Evolutionary conservation across 2,888 invertebrate genomes (phyloP).

Genomic region (Helicoverpa assulta): DNA sequence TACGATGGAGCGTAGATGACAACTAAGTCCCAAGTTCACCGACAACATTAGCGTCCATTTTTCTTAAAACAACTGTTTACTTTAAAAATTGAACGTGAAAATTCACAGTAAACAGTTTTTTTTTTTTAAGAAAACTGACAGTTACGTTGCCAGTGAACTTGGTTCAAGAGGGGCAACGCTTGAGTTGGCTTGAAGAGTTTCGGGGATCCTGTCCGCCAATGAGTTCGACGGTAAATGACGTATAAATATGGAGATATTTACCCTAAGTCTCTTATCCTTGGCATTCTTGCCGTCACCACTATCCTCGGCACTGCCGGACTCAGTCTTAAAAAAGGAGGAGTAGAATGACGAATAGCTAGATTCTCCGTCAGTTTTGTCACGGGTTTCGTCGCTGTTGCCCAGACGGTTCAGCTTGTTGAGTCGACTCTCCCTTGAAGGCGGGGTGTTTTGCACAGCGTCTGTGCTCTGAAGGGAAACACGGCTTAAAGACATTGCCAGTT

Average conservation of each 20-base stretch:
- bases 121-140: no score
- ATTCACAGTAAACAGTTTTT: no score
- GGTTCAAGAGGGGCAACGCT: background rate
- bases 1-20: background rate
- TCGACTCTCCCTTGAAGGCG: slow-evolving; percentile 20
- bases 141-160: no score
- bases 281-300: slow-evolving; percentile 72
- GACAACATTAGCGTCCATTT: no score
- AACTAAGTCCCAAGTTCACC: background rate
- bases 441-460: slow-evolving; percentile 50
- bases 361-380: slow-evolving; percentile 80
- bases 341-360: slow-evolving; percentile 93
- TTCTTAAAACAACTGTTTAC: no score
- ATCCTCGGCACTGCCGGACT: slow-evolving; percentile 85
- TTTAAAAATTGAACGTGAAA: no score
- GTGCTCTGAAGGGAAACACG: slow-evolving; percentile 65
- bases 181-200: slow-evolving; percentile 3
- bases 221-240: slow-evolving; percentile 9
- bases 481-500: slow-evolving; percentile 18
- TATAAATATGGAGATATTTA: slow-evolving; percentile 39
- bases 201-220: slow-evolving; percentile 13
- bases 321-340: slow-evolving; percentile 93
- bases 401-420: slow-evolving; percentile 35
- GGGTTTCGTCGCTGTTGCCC: slow-evolving; percentile 67
- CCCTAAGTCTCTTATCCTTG: slow-evolving; percentile 43